Percentiles rank a stretch among this genome's conserved stretches.
These are phyloP conservation scores for Zootermopsis nevadensis DNA, from an alignment of 2,888 invertebrate genomes.

Conservation along the genomic window DNA sequence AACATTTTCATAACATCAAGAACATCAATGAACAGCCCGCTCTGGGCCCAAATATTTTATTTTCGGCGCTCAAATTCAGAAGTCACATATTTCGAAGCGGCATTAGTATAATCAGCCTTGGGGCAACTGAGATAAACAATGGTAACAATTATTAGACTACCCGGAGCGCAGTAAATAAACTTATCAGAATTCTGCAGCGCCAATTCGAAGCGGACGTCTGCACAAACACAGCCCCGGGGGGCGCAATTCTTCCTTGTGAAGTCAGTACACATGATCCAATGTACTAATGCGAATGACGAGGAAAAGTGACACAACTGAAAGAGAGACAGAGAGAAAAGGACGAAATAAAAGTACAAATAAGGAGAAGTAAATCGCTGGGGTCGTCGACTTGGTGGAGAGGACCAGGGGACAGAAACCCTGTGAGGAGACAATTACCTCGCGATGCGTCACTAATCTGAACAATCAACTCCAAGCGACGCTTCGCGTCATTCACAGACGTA, in stretches of 20 bases:
- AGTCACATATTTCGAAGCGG: too few relatives aligned
- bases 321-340: too few relatives aligned
- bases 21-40: too few relatives aligned
- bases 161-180: neutral
- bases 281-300: neutral
- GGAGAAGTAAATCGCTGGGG: slow-evolving; percentile 12
- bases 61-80: too few relatives aligned
- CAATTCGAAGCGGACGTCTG: neutral
- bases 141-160: neutral
- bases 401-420: slow-evolving; percentile 13
- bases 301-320: neutral
- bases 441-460: too few relatives aligned
- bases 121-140: too few relatives aligned
- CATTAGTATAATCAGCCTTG: too few relatives aligned
- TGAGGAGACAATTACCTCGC: too few relatives aligned
- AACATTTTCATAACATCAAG: too few relatives aligned
- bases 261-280: neutral
- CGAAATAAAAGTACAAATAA: neutral
- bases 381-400: slow-evolving; percentile 18
- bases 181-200: neutral
- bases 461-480: too few relatives aligned
- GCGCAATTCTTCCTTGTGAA: neutral
- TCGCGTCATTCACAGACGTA: too few relatives aligned
- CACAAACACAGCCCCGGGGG: neutral
- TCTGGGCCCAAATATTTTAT: too few relatives aligned